Evolutionary conservation across 92 coral and sea anemone genomes (phyloP).

Genomic region (Parazoanthus atlanticus): DNA sequence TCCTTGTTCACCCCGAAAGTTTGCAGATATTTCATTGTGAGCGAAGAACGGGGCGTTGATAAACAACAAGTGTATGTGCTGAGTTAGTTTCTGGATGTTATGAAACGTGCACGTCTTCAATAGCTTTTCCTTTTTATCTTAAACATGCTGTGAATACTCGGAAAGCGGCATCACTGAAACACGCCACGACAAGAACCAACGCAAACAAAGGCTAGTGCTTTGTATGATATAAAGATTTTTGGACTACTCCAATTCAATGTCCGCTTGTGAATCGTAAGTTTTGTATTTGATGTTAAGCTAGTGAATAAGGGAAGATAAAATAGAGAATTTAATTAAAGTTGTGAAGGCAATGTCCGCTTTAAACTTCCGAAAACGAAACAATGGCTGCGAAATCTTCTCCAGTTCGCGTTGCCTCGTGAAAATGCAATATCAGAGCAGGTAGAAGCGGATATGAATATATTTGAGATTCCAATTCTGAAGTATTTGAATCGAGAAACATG

Average conservation of each 20-base stretch:
- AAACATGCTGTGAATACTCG: background rate
- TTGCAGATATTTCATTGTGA: background rate
- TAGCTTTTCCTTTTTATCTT: background rate
- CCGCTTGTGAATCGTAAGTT: background rate
- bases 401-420: constrained; percentile 38
- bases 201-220: constrained; percentile 27
- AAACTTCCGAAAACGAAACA: constrained; percentile 31
- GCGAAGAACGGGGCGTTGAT: background rate
- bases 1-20: background rate
- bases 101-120: background rate
- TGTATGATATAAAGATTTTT: constrained; percentile 4
- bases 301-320: background rate
- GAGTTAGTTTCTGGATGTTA: background rate
- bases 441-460: constrained; percentile 1
- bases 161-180: constrained; percentile 19
- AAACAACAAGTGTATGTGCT: background rate
- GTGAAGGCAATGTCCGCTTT: constrained; percentile 16
- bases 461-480: constrained; percentile 1
- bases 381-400: background rate
- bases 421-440: constrained; percentile 30
- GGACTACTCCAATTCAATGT: background rate
- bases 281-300: constrained; percentile 4
- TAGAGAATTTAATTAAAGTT: constrained; percentile 19
- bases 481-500: background rate
- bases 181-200: constrained; percentile 35